Evolutionary conservation across 2,888 invertebrate species (phyloP), one percentile per base, ranked within the genome.

Genomic region (Nomada fabriciana): DNA sequence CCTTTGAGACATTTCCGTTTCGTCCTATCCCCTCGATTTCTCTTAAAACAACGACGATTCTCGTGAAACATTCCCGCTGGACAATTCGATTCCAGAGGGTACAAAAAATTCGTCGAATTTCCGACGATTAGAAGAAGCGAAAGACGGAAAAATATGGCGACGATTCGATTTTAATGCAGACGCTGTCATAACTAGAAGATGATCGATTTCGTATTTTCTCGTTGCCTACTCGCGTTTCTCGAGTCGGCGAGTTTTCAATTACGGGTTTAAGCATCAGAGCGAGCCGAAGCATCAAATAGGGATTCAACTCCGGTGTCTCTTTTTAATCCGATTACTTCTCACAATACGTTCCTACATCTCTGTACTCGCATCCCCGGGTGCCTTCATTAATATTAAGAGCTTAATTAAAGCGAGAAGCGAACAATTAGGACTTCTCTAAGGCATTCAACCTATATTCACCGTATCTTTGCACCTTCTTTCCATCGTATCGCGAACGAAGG

Each of bases 361-460:
- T 70, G 60, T 76, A 68, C 47, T 76, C 63, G 42, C 61, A 60
- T 76, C 64, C 18, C 55, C n/a, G 57, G 23, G 68, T 67, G 60
- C 55, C 36, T 84, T 86, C 83, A 81, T 87, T 85, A 88, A 88
- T 88, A 87, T 88, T 86, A 82, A 86, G 81, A 78, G 85, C 87
- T 88, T 80, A 85, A 86, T 86, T 88, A 87, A 88, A 71, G 29
- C 60, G 76, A 53, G 75, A 77, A 75, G 55, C 53, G 67, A 77
- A 82, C 77, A 77, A 79, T 86, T 82, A 71, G 74, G 68, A 76
- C 74, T 76, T 75, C 75, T 61, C 67, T 25, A 43, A 55, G 63
- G 23, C 36, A 61, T 36, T 42, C 47, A 68, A 77, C 64, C 59
- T 71, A 74, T 68, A 57, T 42, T 42, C 47, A 29, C n/a, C 36